Evolutionary conservation across 2,888 invertebrate genomes (phyloP), one percentile per base, ranked within the genome.

Genomic region (Dryococelus australis): DNA sequence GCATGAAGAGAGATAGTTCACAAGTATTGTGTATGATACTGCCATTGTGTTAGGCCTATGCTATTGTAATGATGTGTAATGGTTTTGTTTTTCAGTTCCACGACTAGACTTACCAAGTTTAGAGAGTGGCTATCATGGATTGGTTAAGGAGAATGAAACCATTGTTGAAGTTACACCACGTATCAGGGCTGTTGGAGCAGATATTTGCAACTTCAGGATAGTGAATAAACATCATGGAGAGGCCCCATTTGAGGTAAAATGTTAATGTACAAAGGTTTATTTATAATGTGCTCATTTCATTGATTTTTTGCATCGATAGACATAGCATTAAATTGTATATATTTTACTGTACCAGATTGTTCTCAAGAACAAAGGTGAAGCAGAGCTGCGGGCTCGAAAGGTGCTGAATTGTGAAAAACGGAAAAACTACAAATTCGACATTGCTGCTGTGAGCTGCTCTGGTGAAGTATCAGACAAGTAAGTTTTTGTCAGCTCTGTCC

Each of bases 361-460:
- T 78, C 89, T 93, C 88, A 91, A 92, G 88, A 92, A 93, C 88
- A 91, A 91, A 87, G 97, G 96, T 90, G 96, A 96, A 93, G 97
- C 98, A 89, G 97, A 97, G 90, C 94, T 98, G 90, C 94, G 96
- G 91, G 97, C 98, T 89, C 95, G 96, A 89, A 95, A 96, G 90
- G 96, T 96, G 87, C 95, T 99, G 90, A 98, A 98, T 93, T 99
- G 98, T 93, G 98, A 98, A 93, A 98, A 98, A 92, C 94, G 98
- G 87, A 96, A 97, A 91, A 97, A 97, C 93, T 99, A 98, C 94
- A 98, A 97, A 93, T 99, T 99, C 93, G 97, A 98, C 93, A 98
- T 99, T 92, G 97, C 98, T 87, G 98, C 98, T 79, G 96, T 98
- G 89, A 97, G 98, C 90, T 99, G 99, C 92, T 96, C 96, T 91